Evolutionary conservation across 2,797 vertebrate genomes (phyloP).

Genomic region (Pantherophis vulpinus): DNA sequence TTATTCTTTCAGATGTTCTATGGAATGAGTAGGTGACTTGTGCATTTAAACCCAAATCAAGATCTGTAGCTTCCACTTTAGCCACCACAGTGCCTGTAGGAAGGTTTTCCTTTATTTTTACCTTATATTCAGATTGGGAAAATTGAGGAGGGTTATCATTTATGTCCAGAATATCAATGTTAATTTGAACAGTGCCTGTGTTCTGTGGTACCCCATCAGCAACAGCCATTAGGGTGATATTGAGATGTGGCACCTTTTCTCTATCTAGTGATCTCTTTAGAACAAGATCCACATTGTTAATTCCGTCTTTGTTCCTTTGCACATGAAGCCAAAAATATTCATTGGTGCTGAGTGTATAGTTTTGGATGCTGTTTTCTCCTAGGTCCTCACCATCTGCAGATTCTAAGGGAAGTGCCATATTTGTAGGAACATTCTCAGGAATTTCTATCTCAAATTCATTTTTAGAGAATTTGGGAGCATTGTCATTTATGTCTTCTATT

Average conservation of each 20-base stretch:
- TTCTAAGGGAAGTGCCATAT: constrained; percentile 33
- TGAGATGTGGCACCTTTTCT: neutral
- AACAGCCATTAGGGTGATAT: neutral
- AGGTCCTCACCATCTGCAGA: constrained; percentile 19
- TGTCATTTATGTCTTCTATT: constrained; percentile 13
- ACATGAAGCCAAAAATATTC: neutral
- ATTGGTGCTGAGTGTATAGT: constrained; percentile 1
- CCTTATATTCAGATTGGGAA: neutral
- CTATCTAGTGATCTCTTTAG: constrained; percentile 34
- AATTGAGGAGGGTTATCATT: constrained; percentile 65
- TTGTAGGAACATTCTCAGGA: constrained; percentile 27
- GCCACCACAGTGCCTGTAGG: constrained; percentile 3
- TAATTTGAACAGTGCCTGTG: constrained; percentile 43
- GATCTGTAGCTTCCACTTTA: constrained; percentile 45
- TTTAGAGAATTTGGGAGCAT: constrained; percentile 4
- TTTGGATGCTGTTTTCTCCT: constrained; percentile 36
- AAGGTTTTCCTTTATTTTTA: neutral
- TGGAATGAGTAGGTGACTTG: constrained; percentile 60
- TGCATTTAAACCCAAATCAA: constrained; percentile 43
- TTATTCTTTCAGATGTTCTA: constrained; percentile 45
- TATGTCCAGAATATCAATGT: neutral
- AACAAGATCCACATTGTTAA: constrained; percentile 37
- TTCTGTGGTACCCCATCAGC: constrained; percentile 27
- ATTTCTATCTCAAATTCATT: constrained; percentile 29
- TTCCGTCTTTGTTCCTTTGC: neutral